Evolutionary conservation across 64 coral and sea anemone species (phyloP).

Genomic region (Stichodactyla mertensii): DNA sequence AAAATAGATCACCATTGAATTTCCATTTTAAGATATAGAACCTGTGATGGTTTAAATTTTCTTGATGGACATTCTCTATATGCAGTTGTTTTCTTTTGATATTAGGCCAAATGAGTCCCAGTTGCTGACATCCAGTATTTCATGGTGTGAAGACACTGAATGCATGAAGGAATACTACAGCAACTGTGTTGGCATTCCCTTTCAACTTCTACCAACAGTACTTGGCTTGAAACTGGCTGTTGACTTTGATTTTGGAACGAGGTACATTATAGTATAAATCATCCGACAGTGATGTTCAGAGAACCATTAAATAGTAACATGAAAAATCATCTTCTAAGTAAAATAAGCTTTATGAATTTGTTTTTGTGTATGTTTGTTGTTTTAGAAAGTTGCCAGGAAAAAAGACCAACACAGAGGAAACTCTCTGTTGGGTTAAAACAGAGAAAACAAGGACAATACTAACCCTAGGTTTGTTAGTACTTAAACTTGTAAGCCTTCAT

Average conservation of each 20-base stretch:
- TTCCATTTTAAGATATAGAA: no score
- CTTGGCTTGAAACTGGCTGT: constrained; percentile 53
- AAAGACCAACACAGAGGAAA: background rate
- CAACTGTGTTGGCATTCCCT: constrained; percentile 23
- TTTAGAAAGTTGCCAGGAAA: constrained; percentile 20
- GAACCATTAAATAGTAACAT: no score
- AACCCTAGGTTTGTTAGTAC: background rate
- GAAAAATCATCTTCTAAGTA: background rate
- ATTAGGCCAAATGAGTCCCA: constrained; percentile 12
- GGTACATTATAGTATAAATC: background rate
- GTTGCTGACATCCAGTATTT: constrained; percentile 23
- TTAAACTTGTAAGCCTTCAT: no score
- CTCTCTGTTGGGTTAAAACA: constrained; percentile 39
- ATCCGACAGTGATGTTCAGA: no score
- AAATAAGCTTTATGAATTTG: background rate
- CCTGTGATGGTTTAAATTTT: background rate
- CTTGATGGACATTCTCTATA: background rate
- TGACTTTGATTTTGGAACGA: constrained; percentile 33
- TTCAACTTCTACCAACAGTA: constrained; percentile 40
- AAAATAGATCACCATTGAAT: no score
- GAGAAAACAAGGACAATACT: constrained; percentile 5
- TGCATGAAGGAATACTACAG: constrained; percentile 28
- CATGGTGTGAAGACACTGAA: background rate
- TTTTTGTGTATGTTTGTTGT: background rate
- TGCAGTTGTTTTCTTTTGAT: background rate